Evolutionary conservation across 2,797 vertebrate species (phyloP), one percentile per base, ranked within the genome.

Genomic region (Agapornis canus): DNA sequence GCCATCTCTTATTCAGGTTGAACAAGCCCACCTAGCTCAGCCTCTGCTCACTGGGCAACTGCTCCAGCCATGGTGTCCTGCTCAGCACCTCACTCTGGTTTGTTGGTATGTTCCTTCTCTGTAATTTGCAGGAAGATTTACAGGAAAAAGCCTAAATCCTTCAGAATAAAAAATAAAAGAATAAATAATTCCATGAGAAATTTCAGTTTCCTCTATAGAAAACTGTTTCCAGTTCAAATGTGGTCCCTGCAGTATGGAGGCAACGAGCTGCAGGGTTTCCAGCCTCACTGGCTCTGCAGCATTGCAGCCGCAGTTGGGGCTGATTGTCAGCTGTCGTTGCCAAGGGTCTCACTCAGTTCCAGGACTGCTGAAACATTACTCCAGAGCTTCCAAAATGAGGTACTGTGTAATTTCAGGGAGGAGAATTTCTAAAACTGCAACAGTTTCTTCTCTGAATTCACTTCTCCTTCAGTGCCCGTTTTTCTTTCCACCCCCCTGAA

Each of bases 361-460:
- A 92, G 86, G 31, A 21, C 83, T 82, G 78, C 66, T 70, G 68
- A 64, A 92, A 47, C 26, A 54, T 89, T 89, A 43, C 45, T 80
- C 49, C 47, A 49, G 68, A 89, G 65, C 86, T 96, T 91, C 89
- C 69, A 83, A 65, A 92, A 89, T 61, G 84, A 95, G 54, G 69
- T 81, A 91, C 91, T 69, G 35, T 82, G 57, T 77, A 65, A 76
- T 89, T 93, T 91, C 51, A 89, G 91, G 75, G 84, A 89, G 82
- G 61, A 96, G 73, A 88, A 85, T 94, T 92, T 96, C 82, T 61
- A 76, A 86, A 94, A 76, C 7, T 47, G 21, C 57, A 65, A 89
- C 48, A 71, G 71, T 88, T 93, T 90, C 22, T 92, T 68, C 92
- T 92, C 52, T 0, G 4, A 94, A 82, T 23, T 64, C 35, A 63